phyloP scores from a whole-genome alignment of 35 echinoderm and acorn worm genomes.

The Anneissia japonica region DNA sequence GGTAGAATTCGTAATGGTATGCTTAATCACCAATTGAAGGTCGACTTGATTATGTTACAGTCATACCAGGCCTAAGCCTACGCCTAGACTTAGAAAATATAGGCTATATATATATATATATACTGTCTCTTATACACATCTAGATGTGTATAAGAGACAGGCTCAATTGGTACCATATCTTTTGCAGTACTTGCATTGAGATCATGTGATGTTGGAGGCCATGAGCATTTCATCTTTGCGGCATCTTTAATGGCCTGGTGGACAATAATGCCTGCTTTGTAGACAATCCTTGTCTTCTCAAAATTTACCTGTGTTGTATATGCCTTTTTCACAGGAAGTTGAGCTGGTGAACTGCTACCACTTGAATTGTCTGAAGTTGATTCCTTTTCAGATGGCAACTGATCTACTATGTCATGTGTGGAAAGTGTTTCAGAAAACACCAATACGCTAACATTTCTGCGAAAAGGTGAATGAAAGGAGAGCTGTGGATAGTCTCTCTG shows the following conservation, averaged over 20 bases:
- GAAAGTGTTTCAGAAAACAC: constrained; percentile 11
- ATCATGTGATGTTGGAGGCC: constrained; percentile 30
- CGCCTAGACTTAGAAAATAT: too few relatives aligned
- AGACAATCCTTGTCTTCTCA: neutral
- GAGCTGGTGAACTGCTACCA: neutral
- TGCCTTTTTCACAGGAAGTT: neutral
- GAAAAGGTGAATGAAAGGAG: neutral
- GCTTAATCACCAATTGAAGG: too few relatives aligned
- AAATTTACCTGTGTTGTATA: neutral
- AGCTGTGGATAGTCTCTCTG: constrained; percentile 21
- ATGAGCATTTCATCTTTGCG: constrained; percentile 9
- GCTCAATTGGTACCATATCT: constrained; percentile 15
- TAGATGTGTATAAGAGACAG: too few relatives aligned
- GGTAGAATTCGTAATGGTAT: too few relatives aligned
- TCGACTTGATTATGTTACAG: too few relatives aligned
- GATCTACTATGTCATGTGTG: neutral
- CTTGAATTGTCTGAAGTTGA: neutral
- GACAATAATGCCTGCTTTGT: constrained; percentile 8
- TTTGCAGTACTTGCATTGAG: constrained; percentile 9
- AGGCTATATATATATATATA: too few relatives aligned
- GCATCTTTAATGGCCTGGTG: constrained; percentile 4
- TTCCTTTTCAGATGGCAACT: neutral
- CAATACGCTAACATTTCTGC: neutral
- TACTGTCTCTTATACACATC: too few relatives aligned
- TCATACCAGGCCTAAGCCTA: too few relatives aligned